phyloP scores from a whole-genome alignment of 2,113 vertebrate species.

The Spermophilus dauricus region DNA sequence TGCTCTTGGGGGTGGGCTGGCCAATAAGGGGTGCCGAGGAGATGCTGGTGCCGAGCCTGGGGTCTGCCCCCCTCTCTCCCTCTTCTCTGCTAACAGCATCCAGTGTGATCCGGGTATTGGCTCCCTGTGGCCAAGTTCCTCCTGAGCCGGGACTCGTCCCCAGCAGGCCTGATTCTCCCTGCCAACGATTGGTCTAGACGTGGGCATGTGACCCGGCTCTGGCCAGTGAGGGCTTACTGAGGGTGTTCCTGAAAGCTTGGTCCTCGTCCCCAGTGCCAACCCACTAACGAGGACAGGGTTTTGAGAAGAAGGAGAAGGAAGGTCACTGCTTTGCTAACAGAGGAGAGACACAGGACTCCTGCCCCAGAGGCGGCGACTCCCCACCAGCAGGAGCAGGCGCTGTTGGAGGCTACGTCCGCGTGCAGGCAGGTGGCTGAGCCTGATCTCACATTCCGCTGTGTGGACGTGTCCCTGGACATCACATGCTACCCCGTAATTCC shows the following conservation, averaged over 20 bases:
- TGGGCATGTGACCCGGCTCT: background rate
- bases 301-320: no score
- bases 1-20: accelerated
- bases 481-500: background rate
- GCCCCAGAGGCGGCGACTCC: no score
- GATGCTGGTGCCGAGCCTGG: background rate
- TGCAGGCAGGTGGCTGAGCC: no score
- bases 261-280: no score
- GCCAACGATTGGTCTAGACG: background rate
- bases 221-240: background rate
- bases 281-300: no score
- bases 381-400: no score
- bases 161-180: background rate
- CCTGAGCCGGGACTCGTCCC: accelerated
- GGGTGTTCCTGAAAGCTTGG: no score
- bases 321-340: no score
- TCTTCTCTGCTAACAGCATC: background rate
- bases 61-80: no score
- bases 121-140: background rate
- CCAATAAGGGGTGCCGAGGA: background rate
- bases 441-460: no score
- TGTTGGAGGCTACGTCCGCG: no score
- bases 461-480: background rate
- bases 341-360: no score
- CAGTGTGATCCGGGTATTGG: background rate